A percentile compares a stretch with the other conserved stretches of the same genome.
phyloP scores from a whole-genome alignment of 1,140 invertebrate species.

The Dufourea novaeangliae region DNA sequence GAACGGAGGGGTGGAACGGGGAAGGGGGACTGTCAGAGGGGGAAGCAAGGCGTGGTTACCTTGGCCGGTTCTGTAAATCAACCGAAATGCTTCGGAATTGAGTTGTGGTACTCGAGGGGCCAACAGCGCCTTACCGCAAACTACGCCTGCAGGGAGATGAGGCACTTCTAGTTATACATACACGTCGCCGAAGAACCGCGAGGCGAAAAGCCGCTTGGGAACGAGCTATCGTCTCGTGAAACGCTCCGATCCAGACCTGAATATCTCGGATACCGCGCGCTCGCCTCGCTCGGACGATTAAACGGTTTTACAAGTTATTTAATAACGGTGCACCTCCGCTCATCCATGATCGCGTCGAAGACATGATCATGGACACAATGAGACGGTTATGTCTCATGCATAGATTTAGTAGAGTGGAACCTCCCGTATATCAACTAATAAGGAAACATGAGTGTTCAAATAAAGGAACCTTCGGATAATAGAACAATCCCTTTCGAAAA shows the following conservation, averaged over 20 bases:
- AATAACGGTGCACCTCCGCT: slow-evolving; percentile 18
- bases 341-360: too few species aligned
- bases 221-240: slow-evolving; percentile 37
- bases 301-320: slow-evolving; percentile 19
- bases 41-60: slow-evolving; percentile 55
- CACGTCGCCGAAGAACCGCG: slow-evolving; percentile 46
- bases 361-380: slow-evolving; percentile 1
- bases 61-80: slow-evolving; percentile 67
- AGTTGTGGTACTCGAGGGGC: slow-evolving; percentile 72
- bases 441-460: too few species aligned
- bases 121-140: slow-evolving; percentile 63
- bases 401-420: too few species aligned
- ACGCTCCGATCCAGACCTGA: slow-evolving; percentile 21
- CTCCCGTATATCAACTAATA: too few species aligned
- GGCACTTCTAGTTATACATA: slow-evolving; percentile 64
- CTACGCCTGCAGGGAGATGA: slow-evolving; percentile 61
- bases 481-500: too few species aligned
- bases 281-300: neutral
- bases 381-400: slow-evolving; percentile 19
- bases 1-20: neutral
- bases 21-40: slow-evolving; percentile 9
- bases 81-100: slow-evolving; percentile 71
- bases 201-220: slow-evolving; percentile 48
- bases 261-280: neutral
- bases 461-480: too few species aligned